Conservation (phyloP, 1,140 invertebrate genomes). For the Oscheius sp. region DNA sequence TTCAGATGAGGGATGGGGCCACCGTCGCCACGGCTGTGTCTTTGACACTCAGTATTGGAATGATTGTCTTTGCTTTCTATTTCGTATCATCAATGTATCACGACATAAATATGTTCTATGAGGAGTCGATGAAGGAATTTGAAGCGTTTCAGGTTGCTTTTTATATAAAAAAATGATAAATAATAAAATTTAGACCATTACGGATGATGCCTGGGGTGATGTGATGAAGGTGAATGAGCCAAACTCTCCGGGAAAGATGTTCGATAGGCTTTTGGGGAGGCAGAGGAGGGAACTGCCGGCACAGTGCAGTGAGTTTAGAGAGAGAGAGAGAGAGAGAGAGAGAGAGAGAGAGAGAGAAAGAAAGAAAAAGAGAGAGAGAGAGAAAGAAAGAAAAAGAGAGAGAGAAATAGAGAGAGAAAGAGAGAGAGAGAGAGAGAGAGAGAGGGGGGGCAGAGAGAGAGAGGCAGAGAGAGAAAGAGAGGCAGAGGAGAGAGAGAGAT, state of each 20-base stretch:
- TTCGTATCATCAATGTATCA: constrained; percentile 3
- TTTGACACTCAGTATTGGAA: not conserved
- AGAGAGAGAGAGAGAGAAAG: too few species aligned
- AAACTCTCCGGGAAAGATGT: not conserved
- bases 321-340: too few species aligned
- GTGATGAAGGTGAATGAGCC: constrained; percentile 17
- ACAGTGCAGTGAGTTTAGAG: constrained; percentile 32
- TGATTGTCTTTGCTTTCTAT: not conserved
- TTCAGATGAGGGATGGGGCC: not conserved
- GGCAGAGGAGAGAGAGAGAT: too few species aligned
- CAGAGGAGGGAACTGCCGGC: constrained; percentile 22
- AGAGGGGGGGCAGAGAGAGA: too few species aligned
- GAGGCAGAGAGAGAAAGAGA: too few species aligned
- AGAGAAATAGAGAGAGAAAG: too few species aligned
- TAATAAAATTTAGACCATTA: not conserved
- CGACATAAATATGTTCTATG: constrained; percentile 28
- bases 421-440: too few species aligned
- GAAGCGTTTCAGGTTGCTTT: not conserved
- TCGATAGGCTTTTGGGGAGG: not conserved
- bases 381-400: too few species aligned
- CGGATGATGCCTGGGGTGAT: constrained; percentile 32
- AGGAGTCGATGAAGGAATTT: constrained; percentile 15
- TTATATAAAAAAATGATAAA: not conserved
- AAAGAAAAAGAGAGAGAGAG: too few species aligned
- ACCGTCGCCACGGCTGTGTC: not conserved